A percentile compares a stretch with the other conserved stretches of the same genome.
Evolutionary conservation across 1,140 invertebrate species (phyloP).

Genomic region (Euschistus heros): DNA sequence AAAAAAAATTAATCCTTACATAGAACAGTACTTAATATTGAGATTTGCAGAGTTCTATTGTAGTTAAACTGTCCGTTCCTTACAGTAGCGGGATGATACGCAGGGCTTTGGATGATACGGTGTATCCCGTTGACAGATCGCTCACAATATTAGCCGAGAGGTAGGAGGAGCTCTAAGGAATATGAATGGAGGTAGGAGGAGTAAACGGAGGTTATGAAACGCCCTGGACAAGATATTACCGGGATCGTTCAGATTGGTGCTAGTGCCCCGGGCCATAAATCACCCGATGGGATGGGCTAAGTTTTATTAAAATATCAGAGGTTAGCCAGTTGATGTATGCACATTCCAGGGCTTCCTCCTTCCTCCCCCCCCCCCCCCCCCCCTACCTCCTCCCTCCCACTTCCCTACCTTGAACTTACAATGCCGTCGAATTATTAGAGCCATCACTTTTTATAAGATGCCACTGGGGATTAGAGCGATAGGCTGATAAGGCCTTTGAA

Average conservation of each 20-base stretch:
- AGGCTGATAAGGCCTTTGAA: neutral
- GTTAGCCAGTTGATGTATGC: conserved; percentile 19
- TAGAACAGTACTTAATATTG: too few relatives aligned
- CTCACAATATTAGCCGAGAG: too few relatives aligned
- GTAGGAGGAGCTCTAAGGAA: neutral
- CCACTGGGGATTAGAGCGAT: neutral
- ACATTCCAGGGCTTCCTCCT: conserved; percentile 11
- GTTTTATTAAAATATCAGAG: conserved; percentile 21
- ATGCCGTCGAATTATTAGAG: too few relatives aligned
- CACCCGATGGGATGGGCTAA: neutral
- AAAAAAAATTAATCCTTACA: too few relatives aligned
- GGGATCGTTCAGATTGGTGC: conserved; percentile 16
- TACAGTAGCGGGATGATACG: too few relatives aligned
- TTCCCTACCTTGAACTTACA: too few relatives aligned
- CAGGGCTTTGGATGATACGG: too few relatives aligned
- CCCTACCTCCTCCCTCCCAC: too few relatives aligned
- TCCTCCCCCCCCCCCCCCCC: too few relatives aligned
- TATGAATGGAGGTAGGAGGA: neutral
- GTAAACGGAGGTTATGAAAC: neutral
- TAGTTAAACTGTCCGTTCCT: too few relatives aligned
- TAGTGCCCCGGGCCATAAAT: conserved; percentile 5
- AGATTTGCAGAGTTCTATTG: too few relatives aligned
- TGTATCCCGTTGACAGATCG: too few relatives aligned
- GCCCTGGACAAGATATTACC: conserved; percentile 15
- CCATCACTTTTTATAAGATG: neutral